Evolutionary conservation across 1,140 invertebrate genomes (phyloP).

Genomic region (Diachasmimorpha longicaudata): DNA sequence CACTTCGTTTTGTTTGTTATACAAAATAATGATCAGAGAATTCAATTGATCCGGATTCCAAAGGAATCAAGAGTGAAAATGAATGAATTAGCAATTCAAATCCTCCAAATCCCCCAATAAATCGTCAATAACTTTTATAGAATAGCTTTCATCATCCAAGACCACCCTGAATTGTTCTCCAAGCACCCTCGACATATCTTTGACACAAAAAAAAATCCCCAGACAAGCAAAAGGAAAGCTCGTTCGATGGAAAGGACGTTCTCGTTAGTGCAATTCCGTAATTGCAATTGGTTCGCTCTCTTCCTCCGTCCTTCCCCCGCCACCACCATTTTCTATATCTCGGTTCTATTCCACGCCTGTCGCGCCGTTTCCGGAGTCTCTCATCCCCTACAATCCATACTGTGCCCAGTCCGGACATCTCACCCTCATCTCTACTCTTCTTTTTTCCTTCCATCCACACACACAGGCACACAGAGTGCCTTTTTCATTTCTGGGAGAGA

Average conservation of each 20-base stretch:
- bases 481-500: not conserved
- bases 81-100: too few relatives aligned
- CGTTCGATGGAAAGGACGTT: constrained; percentile 4
- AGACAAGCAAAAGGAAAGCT: not conserved
- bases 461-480: not conserved
- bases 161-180: not conserved
- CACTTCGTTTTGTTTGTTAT: too few relatives aligned
- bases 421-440: not conserved
- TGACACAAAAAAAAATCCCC: not conserved
- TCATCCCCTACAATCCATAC: not conserved
- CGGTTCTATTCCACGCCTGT: not conserved
- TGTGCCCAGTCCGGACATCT: not conserved
- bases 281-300: not conserved
- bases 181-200: not conserved
- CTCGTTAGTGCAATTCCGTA: constrained; percentile 8
- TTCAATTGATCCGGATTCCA: too few relatives aligned
- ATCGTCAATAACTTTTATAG: too few relatives aligned
- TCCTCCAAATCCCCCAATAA: too few relatives aligned
- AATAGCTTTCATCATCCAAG: not conserved
- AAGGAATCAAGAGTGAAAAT: too few relatives aligned
- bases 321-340: not conserved
- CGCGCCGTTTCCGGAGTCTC: not conserved
- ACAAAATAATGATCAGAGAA: too few relatives aligned
- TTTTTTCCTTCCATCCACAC: not conserved
- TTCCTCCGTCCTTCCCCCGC: not conserved